These are phyloP conservation scores for Tolypeutes matacus DNA, from an alignment of 2,797 vertebrate species.

Conservation along the genomic window DNA sequence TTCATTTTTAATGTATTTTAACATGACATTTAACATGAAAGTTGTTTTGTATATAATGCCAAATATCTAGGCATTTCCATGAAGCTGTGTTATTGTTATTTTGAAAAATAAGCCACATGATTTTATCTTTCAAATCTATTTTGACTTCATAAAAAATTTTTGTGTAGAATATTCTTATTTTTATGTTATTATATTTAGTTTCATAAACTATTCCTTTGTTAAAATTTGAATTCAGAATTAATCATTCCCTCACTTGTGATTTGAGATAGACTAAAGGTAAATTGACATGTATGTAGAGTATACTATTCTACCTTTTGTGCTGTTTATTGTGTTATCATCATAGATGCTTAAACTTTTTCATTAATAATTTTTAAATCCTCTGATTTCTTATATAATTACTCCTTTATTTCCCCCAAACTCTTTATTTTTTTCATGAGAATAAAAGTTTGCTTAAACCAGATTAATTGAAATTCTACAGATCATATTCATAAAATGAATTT, in stretches of 20 bases:
- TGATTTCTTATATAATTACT: not conserved
- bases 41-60: not conserved
- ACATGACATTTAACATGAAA: not conserved
- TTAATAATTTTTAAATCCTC: not conserved
- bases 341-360: conserved; percentile 6
- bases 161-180: too few relatives aligned
- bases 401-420: not conserved
- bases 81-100: not conserved
- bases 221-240: not conserved
- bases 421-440: not conserved
- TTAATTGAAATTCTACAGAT: conserved; percentile 20
- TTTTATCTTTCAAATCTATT: conserved; percentile 11
- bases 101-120: not conserved
- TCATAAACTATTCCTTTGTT: not conserved
- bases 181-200: not conserved
- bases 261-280: not conserved
- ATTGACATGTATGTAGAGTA: not conserved
- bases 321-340: not conserved
- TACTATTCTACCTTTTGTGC: not conserved
- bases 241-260: not conserved
- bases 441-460: not conserved
- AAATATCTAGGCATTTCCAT: not conserved
- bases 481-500: not conserved
- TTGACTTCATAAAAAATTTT: too few relatives aligned
- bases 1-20: conserved; percentile 27